Base-by-base conservation (phyloP, 1,140 invertebrate species). In the Arion vulgaris region DNA sequence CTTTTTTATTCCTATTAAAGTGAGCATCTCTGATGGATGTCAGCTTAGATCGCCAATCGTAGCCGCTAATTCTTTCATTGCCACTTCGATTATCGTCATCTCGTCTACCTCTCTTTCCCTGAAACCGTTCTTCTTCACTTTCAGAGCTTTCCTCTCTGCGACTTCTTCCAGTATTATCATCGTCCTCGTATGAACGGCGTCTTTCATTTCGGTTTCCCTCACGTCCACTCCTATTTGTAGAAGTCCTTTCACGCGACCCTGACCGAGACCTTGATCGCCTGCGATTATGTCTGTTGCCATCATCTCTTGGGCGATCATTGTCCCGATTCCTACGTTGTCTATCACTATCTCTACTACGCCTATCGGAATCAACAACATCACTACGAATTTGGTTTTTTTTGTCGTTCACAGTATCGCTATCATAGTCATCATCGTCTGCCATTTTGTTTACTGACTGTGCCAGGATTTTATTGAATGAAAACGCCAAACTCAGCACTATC, bases 261-360 rank as follows among this genome's bases (percentile, higher is more conserved):
- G 76, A 78, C 34, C 76, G 51, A 78, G 76, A 78, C 53, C 76
- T 78, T 66, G 76, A 78, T 68, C 76, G 51, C 34, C 51, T 19
- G 5, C 57, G 34, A 78, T 26, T 36, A 23, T 41, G 32, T 19
- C 19, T 62, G 32, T 36, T n/a, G 66, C 34, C 57, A 34, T 51
- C 45, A 49, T 28, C 13, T 49, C 49, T 45, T 28, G 28, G 9
- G 1, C 32, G 28, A 34, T 75, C 73, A n/a, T 23, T 34, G 9
- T 34, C 28, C 26, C 38, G 41, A 4, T 28, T 13, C 11, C 39
- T 32, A 2, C 71, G 7, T 26, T 45, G 71, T 17, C 45, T 5
- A 11, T 49, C 28, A 51, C 45, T 32, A 1, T 75, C 73, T 75
- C 45, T 51, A 17, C 26, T 49, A 51, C 39, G 45, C 23, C 45